Evolutionary conservation across 2,797 vertebrate genomes (phyloP).

Genomic region (Muscicapa comitata): DNA sequence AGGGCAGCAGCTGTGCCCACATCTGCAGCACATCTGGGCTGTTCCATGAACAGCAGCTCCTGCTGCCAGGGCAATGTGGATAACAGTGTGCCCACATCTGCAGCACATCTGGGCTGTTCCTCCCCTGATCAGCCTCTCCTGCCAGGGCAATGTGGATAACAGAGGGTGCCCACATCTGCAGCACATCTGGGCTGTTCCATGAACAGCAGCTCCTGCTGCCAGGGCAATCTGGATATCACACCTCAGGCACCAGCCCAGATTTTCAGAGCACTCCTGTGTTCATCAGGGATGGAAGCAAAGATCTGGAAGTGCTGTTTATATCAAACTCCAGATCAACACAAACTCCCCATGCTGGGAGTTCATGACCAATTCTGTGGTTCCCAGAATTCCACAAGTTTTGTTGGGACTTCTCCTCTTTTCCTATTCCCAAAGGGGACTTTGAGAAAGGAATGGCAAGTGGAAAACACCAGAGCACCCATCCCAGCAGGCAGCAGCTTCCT

Average conservation of each 20-base stretch:
- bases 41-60: not conserved
- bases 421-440: not conserved
- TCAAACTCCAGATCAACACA: not conserved
- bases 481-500: not conserved
- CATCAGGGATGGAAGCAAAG: not conserved
- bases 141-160: not conserved
- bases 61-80: not conserved
- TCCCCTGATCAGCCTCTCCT: not conserved
- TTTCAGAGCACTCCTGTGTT: not conserved
- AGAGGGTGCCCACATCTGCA: not conserved
- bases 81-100: not conserved
- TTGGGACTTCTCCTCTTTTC: not conserved
- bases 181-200: not conserved
- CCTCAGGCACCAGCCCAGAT: not conserved
- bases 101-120: not conserved
- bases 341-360: not conserved
- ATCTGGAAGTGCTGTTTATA: not conserved
- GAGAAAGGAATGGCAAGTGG: not conserved
- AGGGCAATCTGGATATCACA: not conserved
- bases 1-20: not conserved
- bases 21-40: not conserved
- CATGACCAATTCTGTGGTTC: not conserved
- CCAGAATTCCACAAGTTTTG: constrained; percentile 6
- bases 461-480: not conserved
- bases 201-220: not conserved